Base-by-base conservation (phyloP, 2,797 vertebrate species). In the Gobionotothen gibberifrons region DNA sequence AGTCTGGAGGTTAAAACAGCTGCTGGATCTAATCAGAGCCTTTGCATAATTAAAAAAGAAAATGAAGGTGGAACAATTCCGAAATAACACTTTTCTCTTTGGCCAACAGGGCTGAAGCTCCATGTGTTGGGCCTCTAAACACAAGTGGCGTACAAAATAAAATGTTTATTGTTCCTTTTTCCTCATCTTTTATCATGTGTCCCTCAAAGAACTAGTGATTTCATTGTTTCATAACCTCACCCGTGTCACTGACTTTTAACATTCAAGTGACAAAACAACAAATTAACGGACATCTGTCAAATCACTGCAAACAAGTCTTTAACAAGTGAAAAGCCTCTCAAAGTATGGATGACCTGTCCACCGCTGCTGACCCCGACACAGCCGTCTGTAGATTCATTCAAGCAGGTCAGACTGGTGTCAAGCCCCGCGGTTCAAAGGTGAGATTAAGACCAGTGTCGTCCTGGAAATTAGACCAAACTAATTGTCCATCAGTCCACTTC, bases 401-500 rank as follows among this genome's bases (percentile, higher is more conserved):
- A 57, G 62, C 1, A n/a, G 85, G 89, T 91, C 78, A 73, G 72
- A 72, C 83, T 78, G 57, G 74, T 90, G 85, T 91, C 87, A 72
- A 81, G 76, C 79, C 87, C 72, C 17, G 29, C 10, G 62, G 91
- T 83, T 93, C 91, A 93, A 85, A 92, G 93, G 87, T 92, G 84
- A 88, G 44, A 83, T 72, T 76, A 87, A 87, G 81, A 93, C 86
- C 83, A 87, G 82, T 72, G 76, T 74, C 84, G 73, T 88, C 82
- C 85, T 88, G 80, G 84, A 93, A 94, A 93, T 94, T 92, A 93
- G 87, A 92, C 76, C 80, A 79, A 69, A 91, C 84, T 92, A 93
- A 94, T 95, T 93, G 94, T 93, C 83, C 86, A 46, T 90, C 90
- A 89, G 90, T 95, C 94, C 80, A 86, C 76, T 90, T 93, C 87